Evolutionary conservation across 1,140 invertebrate genomes (phyloP), one percentile per base, ranked within the genome.

Genomic region (Pseudachorutes palmiensis): DNA sequence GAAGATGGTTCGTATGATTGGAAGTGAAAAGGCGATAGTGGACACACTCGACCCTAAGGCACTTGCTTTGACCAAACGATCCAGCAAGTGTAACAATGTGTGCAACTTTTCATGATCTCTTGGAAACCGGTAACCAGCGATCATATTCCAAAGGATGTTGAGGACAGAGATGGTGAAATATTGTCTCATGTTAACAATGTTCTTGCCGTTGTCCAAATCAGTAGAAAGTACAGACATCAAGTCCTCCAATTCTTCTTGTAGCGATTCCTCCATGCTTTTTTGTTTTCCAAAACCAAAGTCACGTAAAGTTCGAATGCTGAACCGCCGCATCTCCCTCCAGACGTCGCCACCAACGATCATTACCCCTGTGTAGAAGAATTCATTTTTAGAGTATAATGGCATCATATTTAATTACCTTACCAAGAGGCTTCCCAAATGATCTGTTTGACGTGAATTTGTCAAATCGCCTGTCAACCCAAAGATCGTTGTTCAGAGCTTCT

Each of bases 241-340:
- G 12, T 85, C 80, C 0, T 72, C 74, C 0, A 85, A 84, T 63
- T 70, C 68, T 22, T 67, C 65, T n/a, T 31, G 5, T n/a, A 70
- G 28, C 1, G 36, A 9, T 16, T 12, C 59, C 30, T 62, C 65
- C 68, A 70, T 70, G 28, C 45, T 57, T 29, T 45, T 64, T n/a
- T 69, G 70, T 19, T 67, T 67, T 30, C 68, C 68, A 60, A 70
- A 70, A 5, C 68, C 68, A 67, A 67, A 67, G 33, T 70, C 65
- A 36, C 65, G 58, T 16, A 70, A 51, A 9, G 48, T 62, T 22
- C 59, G 16, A 1, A 66, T 28, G 26, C 36, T 57, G 30, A 70
- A 70, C 24, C 65, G 28, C 12, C 68, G 65, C 61, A 63, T 62
- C 45, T 70, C 68, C 36, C 67, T 66, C 41, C 41, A 59, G 19